Base-by-base conservation (phyloP, 2,888 invertebrate genomes). In the Cheilosia urbana region DNA sequence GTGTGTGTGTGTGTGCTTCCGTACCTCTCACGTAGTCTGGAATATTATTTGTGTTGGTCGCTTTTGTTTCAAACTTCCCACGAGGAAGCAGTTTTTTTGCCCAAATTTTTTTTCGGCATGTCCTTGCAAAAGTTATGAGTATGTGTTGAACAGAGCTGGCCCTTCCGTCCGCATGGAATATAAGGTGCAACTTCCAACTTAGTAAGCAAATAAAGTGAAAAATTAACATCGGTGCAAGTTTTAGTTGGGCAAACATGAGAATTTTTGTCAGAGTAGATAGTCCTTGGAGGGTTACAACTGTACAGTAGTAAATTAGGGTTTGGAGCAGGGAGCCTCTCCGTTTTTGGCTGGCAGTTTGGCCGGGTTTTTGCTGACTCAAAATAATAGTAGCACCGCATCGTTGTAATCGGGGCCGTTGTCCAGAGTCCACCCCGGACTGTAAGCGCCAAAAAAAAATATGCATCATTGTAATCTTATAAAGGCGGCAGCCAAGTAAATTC, bases 131-230 rank as follows among this genome's bases (percentile, higher is more conserved):
- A 49, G 24, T 3, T 24, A 24, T 68, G 72, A 65, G 27, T 30
- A 45, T 17, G 58, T 24, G 27, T 55, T 55, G 30, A 40, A 27
- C 47, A 30, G 55, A 37, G 45, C 42, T 57, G 27, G 27, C 57
- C 58, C 4, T 76, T 27, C 34, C 62, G 3, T 76, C 37, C 34
- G 55, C 65, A 19, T 42, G 19, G 68, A 79, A 68, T 40, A 68
- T 40, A 58, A 69, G 69, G 80, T 71, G 66, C 69, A 58, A 79
- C 79, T 83, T 71, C 60, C 69, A 58, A 79, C 79, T 83, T 79
- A 65, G 80, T 65, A 71, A 84, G 75, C 75, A 84, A 84, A 84
- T 84, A 84, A 80, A 84, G 80, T 80, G 73, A 79, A 79, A 84
- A 84, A 84, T 79, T 79, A 79, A 80, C 84, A 80, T 71, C 47